These are phyloP conservation scores for Lochmaea crataegi DNA, from an alignment of 2,888 invertebrate genomes.

Conservation along the genomic window DNA sequence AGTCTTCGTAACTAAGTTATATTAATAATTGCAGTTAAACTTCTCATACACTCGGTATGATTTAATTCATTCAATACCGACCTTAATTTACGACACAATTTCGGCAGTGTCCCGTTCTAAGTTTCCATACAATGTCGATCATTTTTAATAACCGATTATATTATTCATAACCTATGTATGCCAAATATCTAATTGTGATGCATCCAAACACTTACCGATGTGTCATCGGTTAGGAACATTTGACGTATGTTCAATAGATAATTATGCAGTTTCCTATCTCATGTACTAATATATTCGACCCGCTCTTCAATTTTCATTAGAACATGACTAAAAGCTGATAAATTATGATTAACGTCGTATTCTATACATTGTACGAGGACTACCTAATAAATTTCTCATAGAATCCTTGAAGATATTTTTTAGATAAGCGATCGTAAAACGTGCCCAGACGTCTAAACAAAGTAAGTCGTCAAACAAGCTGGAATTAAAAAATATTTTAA, in stretches of 20 bases:
- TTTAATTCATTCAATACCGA: neutral
- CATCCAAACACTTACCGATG: neutral
- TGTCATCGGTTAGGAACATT: slow-evolving; percentile 11
- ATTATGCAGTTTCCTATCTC: slow-evolving; percentile 7
- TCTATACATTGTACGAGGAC: neutral
- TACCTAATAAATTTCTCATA: neutral
- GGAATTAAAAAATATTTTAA: no score
- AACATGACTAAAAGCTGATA: neutral
- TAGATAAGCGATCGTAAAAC: no score
- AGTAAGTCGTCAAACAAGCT: no score
- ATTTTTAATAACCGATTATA: neutral
- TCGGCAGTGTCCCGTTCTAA: neutral
- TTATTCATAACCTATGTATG: slow-evolving; percentile 9
- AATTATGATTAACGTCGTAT: neutral
- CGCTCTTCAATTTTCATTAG: slow-evolving; percentile 5
- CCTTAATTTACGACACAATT: neutral
- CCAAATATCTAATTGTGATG: slow-evolving; percentile 13
- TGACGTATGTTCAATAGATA: neutral
- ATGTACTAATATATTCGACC: neutral
- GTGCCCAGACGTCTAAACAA: no score
- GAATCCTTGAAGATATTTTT: neutral
- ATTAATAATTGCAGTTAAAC: no score
- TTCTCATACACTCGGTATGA: no score
- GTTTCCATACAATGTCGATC: neutral
- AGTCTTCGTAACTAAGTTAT: no score